Conservation (phyloP, 2,113 vertebrate genomes). For the Zosterops lateralis region DNA sequence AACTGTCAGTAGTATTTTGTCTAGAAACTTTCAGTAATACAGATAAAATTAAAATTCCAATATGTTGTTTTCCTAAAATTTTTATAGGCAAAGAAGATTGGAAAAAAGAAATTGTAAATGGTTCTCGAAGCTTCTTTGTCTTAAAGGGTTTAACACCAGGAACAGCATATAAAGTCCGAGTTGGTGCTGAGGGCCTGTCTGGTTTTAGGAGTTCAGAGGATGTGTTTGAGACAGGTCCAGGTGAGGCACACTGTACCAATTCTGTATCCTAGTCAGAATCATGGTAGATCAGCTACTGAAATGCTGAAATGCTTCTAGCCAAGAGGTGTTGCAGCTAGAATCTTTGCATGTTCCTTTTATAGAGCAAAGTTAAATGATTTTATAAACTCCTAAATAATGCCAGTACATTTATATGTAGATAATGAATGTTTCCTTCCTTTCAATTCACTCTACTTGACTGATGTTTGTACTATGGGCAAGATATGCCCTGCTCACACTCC, state of each 20-base stretch:
- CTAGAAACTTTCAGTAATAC: conserved; percentile 44
- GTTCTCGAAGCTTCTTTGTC: conserved; percentile 86
- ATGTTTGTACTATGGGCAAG: not conserved
- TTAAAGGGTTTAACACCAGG: conserved; percentile 93
- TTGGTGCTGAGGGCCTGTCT: conserved; percentile 86
- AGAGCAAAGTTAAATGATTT: not conserved
- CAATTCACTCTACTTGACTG: not conserved
- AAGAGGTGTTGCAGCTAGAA: not conserved
- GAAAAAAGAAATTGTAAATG: conserved; percentile 92
- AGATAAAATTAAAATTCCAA: conserved; percentile 66
- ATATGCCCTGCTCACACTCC: not conserved
- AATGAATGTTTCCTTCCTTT: not conserved
- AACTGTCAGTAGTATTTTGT: conserved; percentile 49
- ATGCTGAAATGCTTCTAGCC: not conserved
- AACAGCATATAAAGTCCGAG: conserved; percentile 89
- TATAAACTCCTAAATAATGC: not conserved
- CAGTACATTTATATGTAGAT: not conserved
- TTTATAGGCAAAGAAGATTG: conserved; percentile 89
- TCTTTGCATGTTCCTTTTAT: not conserved
- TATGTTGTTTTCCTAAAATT: conserved; percentile 80
- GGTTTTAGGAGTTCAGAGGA: conserved; percentile 85
- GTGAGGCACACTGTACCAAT: conserved; percentile 78
- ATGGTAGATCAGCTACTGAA: not conserved
- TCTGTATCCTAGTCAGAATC: conserved; percentile 22
- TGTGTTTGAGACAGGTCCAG: conserved; percentile 90